phyloP scores from a whole-genome alignment of 2,888 invertebrate species.

The Onthophagus sagittarius region DNA sequence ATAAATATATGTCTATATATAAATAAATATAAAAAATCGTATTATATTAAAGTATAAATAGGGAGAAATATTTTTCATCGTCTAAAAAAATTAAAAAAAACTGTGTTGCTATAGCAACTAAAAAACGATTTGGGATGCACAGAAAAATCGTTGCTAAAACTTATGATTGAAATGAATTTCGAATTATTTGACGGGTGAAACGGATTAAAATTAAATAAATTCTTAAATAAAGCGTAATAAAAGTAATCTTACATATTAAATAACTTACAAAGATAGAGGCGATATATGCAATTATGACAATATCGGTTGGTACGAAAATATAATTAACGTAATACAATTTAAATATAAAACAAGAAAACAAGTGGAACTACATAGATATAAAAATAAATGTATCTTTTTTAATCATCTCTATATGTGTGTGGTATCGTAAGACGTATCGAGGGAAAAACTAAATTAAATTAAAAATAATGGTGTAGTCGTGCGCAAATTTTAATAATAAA shows the following conservation, averaged over 20 bases:
- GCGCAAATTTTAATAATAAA: neutral
- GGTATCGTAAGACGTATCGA: neutral
- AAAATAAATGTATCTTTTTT: neutral
- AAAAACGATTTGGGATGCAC: too few species aligned
- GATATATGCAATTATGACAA: neutral
- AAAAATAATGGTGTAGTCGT: neutral
- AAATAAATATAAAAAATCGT: neutral
- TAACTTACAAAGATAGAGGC: neutral
- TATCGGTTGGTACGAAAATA: neutral
- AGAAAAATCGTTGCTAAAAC: neutral
- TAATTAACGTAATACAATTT: neutral
- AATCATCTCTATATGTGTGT: neutral
- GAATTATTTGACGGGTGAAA: neutral
- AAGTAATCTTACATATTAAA: neutral
- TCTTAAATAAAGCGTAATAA: neutral
- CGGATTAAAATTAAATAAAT: neutral
- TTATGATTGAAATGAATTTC: neutral
- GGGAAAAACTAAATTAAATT: neutral
- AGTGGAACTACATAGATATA: neutral
- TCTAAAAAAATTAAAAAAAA: neutral
- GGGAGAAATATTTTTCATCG: neutral
- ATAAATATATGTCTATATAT: slow-evolving; percentile 1
- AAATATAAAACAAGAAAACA: neutral
- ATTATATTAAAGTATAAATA: neutral
- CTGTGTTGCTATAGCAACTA: neutral